Evolutionary conservation across 1,140 invertebrate species (phyloP).

Genomic region (Leptinotarsa defecta): DNA sequence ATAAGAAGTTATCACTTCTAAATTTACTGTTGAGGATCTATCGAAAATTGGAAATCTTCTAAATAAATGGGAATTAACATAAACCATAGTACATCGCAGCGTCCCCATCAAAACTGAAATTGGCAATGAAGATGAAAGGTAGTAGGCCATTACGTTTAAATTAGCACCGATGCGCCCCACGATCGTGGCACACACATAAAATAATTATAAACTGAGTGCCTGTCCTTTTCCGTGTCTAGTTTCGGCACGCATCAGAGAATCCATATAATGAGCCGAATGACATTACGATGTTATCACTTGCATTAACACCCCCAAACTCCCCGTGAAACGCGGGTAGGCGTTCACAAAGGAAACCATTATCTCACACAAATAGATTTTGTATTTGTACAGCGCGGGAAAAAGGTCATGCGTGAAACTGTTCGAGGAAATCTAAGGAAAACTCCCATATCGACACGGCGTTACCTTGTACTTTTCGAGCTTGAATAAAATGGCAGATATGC

Average conservation of each 20-base stretch:
- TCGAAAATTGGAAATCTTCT: too few relatives aligned
- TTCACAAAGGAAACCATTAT: constrained; percentile 6
- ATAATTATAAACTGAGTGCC: constrained; percentile 4
- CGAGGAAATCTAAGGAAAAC: background rate
- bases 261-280: constrained; percentile 5
- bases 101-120: constrained; percentile 3
- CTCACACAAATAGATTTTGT: background rate
- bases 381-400: background rate
- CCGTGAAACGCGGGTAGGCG: background rate
- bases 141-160: background rate
- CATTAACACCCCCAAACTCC: background rate
- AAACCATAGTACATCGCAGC: background rate
- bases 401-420: background rate
- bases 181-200: background rate
- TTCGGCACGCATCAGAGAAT: constrained; percentile 2
- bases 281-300: constrained; percentile 6
- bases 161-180: background rate
- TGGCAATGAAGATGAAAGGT: constrained; percentile 1
- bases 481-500: too few relatives aligned
- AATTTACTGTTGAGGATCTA: too few relatives aligned
- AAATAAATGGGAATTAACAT: too few relatives aligned
- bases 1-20: too few relatives aligned
- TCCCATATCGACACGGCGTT: too few relatives aligned
- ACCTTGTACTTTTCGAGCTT: too few relatives aligned
- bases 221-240: background rate